A percentile compares a stretch with the other conserved stretches of the same genome.
These are phyloP conservation scores for Drosophila merina DNA, from an alignment of 2,888 invertebrate species.

Conservation along the genomic window DNA sequence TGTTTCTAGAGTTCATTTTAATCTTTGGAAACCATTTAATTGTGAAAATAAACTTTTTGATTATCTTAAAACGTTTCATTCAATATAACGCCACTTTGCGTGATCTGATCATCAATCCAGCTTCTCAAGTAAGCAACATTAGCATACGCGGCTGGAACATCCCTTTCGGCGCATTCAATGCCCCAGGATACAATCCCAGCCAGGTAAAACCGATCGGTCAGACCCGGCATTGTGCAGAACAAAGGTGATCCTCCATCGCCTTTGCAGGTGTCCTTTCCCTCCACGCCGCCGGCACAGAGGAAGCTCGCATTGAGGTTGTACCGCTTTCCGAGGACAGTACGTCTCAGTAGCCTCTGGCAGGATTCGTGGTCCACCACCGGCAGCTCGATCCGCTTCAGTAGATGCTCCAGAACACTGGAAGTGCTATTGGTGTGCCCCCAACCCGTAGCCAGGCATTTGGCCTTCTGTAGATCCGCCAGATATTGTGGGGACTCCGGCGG, in stretches of 20 bases:
- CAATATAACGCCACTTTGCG: constrained; percentile 34
- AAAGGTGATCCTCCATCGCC: constrained; percentile 91
- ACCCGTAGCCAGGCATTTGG: constrained; percentile 71
- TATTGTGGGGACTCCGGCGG: constrained; percentile 77
- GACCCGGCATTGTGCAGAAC: constrained; percentile 86
- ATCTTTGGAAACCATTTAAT: neutral
- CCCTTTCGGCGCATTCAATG: constrained; percentile 88
- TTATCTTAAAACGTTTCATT: neutral
- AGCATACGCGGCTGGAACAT: constrained; percentile 89
- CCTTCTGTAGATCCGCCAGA: constrained; percentile 78
- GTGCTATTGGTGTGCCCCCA: constrained; percentile 77
- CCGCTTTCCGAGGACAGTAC: constrained; percentile 86
- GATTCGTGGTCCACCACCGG: constrained; percentile 86
- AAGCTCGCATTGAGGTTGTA: constrained; percentile 88
- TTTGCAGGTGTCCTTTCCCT: constrained; percentile 84
- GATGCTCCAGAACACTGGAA: constrained; percentile 83
- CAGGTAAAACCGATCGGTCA: constrained; percentile 61
- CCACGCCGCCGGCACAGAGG: constrained; percentile 91
- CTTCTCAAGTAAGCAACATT: constrained; percentile 87
- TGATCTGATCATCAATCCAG: constrained; percentile 86
- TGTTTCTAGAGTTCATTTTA: neutral
- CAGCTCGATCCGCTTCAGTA: constrained; percentile 88
- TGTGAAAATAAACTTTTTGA: neutral
- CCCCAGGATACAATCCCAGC: constrained; percentile 87
- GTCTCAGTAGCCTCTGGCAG: constrained; percentile 85